Evolutionary conservation across 2,797 vertebrate species (phyloP).

Genomic region (Sebastes itinus): DNA sequence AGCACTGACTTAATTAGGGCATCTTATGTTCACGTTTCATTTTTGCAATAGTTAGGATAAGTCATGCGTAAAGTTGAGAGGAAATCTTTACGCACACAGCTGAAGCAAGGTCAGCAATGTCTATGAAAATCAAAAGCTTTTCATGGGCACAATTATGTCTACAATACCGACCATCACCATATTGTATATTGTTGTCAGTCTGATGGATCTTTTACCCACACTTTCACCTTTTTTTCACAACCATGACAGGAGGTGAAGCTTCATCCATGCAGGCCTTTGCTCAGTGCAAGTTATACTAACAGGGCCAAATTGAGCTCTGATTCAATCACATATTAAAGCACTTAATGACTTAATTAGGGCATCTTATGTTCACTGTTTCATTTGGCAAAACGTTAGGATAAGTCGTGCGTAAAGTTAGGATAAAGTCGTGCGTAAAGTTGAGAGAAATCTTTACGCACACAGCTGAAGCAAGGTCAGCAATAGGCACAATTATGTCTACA

Average conservation of each 20-base stretch:
- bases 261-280: conserved; percentile 31
- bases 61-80: conserved; percentile 56
- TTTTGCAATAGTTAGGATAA: conserved; percentile 22
- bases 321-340: conserved; percentile 46
- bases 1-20: conserved; percentile 35
- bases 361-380: conserved; percentile 28
- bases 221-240: conserved; percentile 35
- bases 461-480: conserved; percentile 39
- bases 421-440: conserved; percentile 54
- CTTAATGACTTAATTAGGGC: conserved; percentile 22
- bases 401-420: background rate
- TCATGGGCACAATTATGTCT: conserved; percentile 52
- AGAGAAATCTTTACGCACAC: conserved; percentile 52
- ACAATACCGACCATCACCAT: conserved; percentile 46
- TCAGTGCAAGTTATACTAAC: conserved; percentile 25
- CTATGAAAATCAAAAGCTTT: conserved; percentile 35
- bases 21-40: conserved; percentile 33
- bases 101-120: conserved; percentile 40
- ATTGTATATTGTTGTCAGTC: conserved; percentile 50
- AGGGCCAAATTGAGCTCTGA: conserved; percentile 33
- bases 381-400: conserved; percentile 24
- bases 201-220: conserved; percentile 32
- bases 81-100: conserved; percentile 53
- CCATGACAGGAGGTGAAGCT: conserved; percentile 13
- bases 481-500: conserved; percentile 52